These are phyloP conservation scores for Pluvianellus socialis DNA, from an alignment of 2,113 vertebrate species.

Conservation along the genomic window DNA sequence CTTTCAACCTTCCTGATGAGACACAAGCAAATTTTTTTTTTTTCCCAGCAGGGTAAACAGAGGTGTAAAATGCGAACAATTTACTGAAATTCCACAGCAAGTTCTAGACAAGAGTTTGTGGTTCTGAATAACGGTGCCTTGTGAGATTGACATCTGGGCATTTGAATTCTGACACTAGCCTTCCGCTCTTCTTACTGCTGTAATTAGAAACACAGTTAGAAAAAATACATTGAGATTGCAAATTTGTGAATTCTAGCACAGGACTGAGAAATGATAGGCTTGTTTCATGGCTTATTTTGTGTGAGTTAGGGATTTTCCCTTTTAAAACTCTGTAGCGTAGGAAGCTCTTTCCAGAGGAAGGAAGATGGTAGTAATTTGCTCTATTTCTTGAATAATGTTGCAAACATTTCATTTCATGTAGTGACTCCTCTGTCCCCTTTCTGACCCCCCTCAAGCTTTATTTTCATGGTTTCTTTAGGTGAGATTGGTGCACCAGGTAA, in stretches of 20 bases:
- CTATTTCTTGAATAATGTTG: background rate
- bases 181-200: background rate
- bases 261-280: background rate
- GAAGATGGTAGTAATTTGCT: background rate
- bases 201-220: background rate
- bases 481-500: background rate
- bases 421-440: background rate
- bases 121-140: background rate
- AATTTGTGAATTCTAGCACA: background rate
- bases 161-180: background rate
- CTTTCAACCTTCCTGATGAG: background rate
- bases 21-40: background rate
- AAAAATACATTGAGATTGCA: background rate
- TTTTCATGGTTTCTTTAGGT: background rate
- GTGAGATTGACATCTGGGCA: rapidly evolving
- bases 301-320: background rate
- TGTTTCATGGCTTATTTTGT: background rate
- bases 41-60: background rate
- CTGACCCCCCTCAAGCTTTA: background rate
- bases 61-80: background rate
- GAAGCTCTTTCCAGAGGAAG: background rate
- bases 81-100: background rate
- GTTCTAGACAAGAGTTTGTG: background rate
- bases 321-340: background rate
- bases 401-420: background rate